A percentile compares a stretch with the other conserved stretches of the same genome.
Conservation (phyloP, 2,888 invertebrate species). For the Caenorhabditis sinica region DNA sequence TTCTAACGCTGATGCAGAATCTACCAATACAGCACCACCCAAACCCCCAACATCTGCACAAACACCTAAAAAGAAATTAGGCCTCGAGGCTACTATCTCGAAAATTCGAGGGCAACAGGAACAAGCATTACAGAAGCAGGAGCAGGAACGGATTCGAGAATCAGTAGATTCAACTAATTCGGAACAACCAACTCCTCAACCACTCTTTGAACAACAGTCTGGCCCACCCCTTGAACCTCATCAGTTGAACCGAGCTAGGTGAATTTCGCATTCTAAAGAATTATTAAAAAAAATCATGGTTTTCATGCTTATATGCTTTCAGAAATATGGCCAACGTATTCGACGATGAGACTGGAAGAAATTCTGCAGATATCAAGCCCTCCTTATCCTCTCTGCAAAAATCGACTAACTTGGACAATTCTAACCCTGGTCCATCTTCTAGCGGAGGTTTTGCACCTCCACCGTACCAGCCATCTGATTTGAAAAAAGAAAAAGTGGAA, state of each 20-base stretch:
- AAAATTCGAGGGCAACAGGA: constrained; percentile 52
- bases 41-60: constrained; percentile 27
- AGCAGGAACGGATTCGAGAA: constrained; percentile 26
- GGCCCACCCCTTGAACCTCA: constrained; percentile 15
- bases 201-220: constrained; percentile 1
- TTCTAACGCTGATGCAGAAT: background rate
- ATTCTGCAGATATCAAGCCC: constrained; percentile 15
- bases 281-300: background rate
- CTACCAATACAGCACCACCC: constrained; percentile 7
- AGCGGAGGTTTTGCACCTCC: background rate
- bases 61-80: constrained; percentile 45
- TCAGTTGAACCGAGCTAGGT: constrained; percentile 49
- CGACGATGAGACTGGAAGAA: constrained; percentile 43
- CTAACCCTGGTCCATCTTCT: constrained; percentile 1
- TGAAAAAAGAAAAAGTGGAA: constrained; percentile 32
- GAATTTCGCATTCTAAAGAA: background rate
- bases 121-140: constrained; percentile 52
- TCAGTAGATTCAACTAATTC: background rate
- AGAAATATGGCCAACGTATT: constrained; percentile 39
- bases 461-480: background rate
- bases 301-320: no score
- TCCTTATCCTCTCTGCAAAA: constrained; percentile 13
- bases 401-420: background rate
- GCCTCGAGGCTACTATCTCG: constrained; percentile 47
- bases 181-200: constrained; percentile 29